A percentile compares a stretch with the other conserved stretches of the same genome.
Evolutionary conservation across 92 coral and sea anemone genomes (phyloP).

Genomic region (Umimayanthus kanabou): DNA sequence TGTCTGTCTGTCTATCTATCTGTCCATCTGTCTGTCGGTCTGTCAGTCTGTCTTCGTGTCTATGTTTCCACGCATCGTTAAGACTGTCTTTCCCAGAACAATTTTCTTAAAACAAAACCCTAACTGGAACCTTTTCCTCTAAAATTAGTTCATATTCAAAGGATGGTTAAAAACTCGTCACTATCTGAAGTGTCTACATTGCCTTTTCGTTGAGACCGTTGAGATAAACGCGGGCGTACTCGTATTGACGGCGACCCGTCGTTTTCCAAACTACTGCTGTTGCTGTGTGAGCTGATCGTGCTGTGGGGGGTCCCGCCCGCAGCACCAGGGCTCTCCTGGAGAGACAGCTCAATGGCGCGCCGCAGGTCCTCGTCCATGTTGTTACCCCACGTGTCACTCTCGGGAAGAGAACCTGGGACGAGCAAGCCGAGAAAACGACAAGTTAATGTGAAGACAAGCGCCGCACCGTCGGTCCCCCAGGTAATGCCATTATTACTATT

Average conservation of each 20-base stretch:
- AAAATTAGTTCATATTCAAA: neutral
- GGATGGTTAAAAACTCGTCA: slow-evolving; percentile 33
- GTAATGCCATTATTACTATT: too few species aligned
- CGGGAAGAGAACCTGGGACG: slow-evolving; percentile 8
- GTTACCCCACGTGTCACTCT: neutral
- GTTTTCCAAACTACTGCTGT: slow-evolving; percentile 9
- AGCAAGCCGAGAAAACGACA: neutral
- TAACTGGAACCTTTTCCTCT: neutral
- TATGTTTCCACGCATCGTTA: too few species aligned
- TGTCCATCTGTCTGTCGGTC: neutral
- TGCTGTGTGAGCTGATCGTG: slow-evolving; percentile 15
- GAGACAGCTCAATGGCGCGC: slow-evolving; percentile 80
- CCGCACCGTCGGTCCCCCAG: too few species aligned
- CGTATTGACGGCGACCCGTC: slow-evolving; percentile 12
- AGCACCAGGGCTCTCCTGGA: slow-evolving; percentile 50
- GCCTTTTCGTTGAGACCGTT: neutral
- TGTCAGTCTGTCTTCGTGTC: neutral
- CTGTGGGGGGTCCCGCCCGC: slow-evolving; percentile 27
- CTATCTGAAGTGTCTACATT: slow-evolving; percentile 32
- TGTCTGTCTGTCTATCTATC: neutral
- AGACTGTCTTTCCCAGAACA: neutral
- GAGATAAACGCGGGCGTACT: neutral
- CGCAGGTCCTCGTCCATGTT: slow-evolving; percentile 64
- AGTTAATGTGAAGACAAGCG: neutral
- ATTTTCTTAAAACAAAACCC: neutral